Evolutionary conservation across 2,888 invertebrate genomes (phyloP).

Genomic region (Bruchidius siliquastri): DNA sequence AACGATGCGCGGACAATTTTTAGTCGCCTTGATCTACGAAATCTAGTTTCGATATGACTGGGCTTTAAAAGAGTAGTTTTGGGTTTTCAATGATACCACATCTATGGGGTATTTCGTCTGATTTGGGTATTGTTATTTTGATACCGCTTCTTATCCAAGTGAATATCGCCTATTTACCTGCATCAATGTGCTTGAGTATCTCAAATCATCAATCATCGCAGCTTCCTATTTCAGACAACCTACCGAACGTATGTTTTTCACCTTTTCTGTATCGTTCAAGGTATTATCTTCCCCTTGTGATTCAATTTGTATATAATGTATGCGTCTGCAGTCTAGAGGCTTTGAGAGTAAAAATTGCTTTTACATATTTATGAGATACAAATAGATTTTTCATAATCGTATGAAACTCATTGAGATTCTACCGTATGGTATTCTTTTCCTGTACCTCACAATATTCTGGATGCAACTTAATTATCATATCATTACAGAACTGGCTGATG

Average conservation of each 20-base stretch:
- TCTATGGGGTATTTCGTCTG: no score
- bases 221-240: not conserved
- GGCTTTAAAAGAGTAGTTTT: no score
- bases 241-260: not conserved
- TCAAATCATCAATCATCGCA: not conserved
- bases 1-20: no score
- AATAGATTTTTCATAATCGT: not conserved
- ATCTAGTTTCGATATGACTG: no score
- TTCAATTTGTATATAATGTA: not conserved
- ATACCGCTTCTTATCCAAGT: no score
- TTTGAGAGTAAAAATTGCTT: not conserved
- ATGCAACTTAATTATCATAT: not conserved
- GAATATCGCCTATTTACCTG: no score
- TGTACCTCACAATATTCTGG: not conserved
- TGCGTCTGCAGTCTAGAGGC: not conserved
- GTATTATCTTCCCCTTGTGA: not conserved
- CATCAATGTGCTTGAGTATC: no score
- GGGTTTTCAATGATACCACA: no score
- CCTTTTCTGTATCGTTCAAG: not conserved
- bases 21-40: no score
- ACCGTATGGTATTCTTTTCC: not conserved
- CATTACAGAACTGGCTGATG: not conserved
- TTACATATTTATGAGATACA: not conserved
- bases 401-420: not conserved
- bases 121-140: no score